phyloP scores from a whole-genome alignment of 2,888 invertebrate species.

The Petrophora chlorosata region DNA sequence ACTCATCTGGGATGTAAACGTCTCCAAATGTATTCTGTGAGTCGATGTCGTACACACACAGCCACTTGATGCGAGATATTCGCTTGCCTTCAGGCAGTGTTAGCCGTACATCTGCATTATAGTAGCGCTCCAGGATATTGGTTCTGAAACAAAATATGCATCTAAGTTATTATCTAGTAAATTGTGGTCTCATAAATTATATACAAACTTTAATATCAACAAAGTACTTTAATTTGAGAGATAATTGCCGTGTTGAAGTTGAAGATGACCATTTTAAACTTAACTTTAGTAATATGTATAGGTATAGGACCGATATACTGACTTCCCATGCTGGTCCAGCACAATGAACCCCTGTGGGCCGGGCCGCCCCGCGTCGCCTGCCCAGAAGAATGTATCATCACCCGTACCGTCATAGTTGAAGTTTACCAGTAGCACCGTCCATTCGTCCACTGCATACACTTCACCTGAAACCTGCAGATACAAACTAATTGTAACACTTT shows the following conservation, averaged over 20 bases:
- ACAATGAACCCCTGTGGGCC: constrained; percentile 96
- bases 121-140: constrained; percentile 92
- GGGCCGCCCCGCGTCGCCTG: constrained; percentile 93
- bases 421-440: constrained; percentile 89
- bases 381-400: constrained; percentile 96
- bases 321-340: constrained; percentile 94
- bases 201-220: no score
- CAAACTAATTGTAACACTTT: no score
- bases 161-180: no score
- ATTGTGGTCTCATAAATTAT: no score
- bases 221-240: no score
- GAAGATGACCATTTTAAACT: no score
- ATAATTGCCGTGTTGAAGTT: no score
- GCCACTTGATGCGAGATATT: constrained; percentile 94
- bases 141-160: constrained; percentile 85
- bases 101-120: constrained; percentile 92
- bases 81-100: constrained; percentile 93
- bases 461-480: constrained; percentile 89
- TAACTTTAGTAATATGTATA: no score
- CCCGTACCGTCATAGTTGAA: constrained; percentile 96
- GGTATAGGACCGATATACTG: constrained; percentile 35
- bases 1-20: constrained; percentile 94
- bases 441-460: constrained; percentile 94
- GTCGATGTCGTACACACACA: constrained; percentile 93
- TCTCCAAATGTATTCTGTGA: constrained; percentile 95